Conservation (phyloP, 2,797 vertebrate genomes). For the Avahi laniger region DNA sequence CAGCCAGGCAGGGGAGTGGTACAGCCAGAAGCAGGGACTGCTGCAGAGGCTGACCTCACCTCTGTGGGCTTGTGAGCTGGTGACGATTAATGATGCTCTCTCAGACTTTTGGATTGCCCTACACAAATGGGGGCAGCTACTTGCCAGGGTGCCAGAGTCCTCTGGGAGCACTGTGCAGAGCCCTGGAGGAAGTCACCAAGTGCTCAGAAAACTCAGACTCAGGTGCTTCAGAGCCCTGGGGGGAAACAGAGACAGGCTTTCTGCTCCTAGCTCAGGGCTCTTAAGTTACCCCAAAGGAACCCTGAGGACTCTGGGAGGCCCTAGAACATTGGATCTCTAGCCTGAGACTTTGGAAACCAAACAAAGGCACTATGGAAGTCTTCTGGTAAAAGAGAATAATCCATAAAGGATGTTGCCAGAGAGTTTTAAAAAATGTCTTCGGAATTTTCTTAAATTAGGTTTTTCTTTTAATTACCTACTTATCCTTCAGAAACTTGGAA, state of each 20-base stretch:
- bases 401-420: conserved; percentile 63
- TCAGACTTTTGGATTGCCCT: background rate
- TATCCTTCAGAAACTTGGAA: conserved; percentile 74
- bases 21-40: background rate
- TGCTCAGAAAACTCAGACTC: background rate
- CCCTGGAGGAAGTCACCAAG: background rate
- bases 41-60: background rate
- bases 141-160: background rate
- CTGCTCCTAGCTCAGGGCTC: background rate
- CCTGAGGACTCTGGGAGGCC: background rate
- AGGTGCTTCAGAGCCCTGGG: background rate
- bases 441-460: conserved; percentile 75
- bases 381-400: conserved; percentile 55
- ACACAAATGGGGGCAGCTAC: background rate
- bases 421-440: conserved; percentile 52
- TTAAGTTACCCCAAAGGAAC: background rate
- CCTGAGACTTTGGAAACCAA: conserved; percentile 55
- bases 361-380: conserved; percentile 47
- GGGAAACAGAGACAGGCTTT: background rate
- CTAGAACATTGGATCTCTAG: background rate
- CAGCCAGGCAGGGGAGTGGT: background rate
- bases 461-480: conserved; percentile 78
- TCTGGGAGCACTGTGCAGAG: background rate
- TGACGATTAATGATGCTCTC: background rate
- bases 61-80: background rate